Evolutionary conservation across 2,888 invertebrate species (phyloP).

Genomic region (Odontomyia ornata): DNA sequence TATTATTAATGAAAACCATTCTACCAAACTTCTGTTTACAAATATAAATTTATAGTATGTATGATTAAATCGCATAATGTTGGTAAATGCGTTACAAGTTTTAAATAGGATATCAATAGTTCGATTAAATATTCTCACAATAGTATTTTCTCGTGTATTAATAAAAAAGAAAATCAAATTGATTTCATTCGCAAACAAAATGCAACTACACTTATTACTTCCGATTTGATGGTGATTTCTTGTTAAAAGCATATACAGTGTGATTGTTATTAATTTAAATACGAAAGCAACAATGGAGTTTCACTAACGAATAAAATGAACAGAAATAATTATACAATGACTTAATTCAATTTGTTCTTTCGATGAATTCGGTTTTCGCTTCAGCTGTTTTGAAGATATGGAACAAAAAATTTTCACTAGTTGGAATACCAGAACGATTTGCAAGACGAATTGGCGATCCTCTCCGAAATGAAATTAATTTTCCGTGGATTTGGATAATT

Average conservation of each 20-base stretch:
- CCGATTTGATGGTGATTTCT: background rate
- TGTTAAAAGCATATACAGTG: no score
- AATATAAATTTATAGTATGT: slow-evolving; percentile 18
- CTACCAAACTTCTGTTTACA: slow-evolving; percentile 24
- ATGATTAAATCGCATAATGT: background rate
- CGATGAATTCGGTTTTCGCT: background rate
- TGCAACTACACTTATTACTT: background rate
- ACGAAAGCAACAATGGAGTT: background rate
- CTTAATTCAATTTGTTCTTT: slow-evolving; percentile 7
- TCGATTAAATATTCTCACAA: background rate
- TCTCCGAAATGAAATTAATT: slow-evolving; percentile 5
- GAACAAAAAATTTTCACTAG: background rate
- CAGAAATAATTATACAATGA: background rate
- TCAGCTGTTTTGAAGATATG: background rate
- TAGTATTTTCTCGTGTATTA: no score
- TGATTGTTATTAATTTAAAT: background rate
- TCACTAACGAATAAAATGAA: background rate
- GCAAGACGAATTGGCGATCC: slow-evolving; percentile 32
- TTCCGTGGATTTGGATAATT: background rate
- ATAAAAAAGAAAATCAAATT: background rate
- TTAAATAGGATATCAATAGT: background rate
- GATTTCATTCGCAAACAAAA: background rate
- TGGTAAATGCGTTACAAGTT: slow-evolving; percentile 5
- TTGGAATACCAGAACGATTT: slow-evolving; percentile 16
- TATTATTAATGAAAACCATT: slow-evolving; percentile 32